Evolutionary conservation across 2,888 invertebrate genomes (phyloP).

Genomic region (Beris morrisii): DNA sequence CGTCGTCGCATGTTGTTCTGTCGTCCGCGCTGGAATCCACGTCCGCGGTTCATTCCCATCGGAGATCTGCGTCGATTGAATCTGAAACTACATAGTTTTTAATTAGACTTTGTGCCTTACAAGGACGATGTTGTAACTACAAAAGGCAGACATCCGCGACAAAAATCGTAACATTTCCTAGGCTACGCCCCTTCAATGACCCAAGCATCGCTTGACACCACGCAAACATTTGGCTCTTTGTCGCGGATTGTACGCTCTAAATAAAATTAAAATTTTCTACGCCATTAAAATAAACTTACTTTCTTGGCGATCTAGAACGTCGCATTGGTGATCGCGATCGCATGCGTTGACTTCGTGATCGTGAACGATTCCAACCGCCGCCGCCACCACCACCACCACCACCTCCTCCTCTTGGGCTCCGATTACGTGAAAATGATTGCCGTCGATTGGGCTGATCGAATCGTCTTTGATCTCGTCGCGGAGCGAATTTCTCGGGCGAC

Average conservation of each 20-base stretch:
- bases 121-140: not conserved
- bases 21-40: conserved; percentile 28
- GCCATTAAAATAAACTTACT: conserved; percentile 44
- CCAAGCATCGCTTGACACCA: no score
- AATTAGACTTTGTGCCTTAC: not conserved
- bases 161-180: no score
- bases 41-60: conserved; percentile 27
- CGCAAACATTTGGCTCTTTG: no score
- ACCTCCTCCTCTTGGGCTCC: conserved; percentile 42
- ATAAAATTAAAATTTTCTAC: no score
- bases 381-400: conserved; percentile 37
- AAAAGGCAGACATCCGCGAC: no score
- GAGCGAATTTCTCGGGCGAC: conserved; percentile 49
- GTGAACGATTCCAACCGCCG: conserved; percentile 41
- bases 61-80: conserved; percentile 43
- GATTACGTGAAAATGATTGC: conserved; percentile 42
- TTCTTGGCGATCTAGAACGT: conserved; percentile 52
- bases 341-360: conserved; percentile 48
- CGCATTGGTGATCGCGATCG: conserved; percentile 53
- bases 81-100: conserved; percentile 39
- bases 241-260: no score
- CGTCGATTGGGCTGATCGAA: conserved; percentile 43
- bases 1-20: conserved; percentile 46
- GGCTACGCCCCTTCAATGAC: no score
- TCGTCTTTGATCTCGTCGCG: conserved; percentile 42